Conservation (phyloP, 2,888 invertebrate genomes). For the Busseola fusca region DNA sequence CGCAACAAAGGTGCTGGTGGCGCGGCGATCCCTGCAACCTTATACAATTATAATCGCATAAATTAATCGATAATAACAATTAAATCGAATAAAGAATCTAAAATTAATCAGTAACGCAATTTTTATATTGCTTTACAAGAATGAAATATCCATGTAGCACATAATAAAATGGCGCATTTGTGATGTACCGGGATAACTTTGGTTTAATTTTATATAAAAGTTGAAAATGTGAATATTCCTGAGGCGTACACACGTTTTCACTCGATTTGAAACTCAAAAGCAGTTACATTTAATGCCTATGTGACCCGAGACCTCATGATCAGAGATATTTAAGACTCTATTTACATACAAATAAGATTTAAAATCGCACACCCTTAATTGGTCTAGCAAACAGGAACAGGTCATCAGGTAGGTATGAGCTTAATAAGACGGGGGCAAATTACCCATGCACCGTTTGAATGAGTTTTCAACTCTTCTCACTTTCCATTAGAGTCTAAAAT, state of each 20-base stretch:
- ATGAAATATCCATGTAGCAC: neutral
- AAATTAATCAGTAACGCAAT: neutral
- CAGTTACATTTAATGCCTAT: neutral
- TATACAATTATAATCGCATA: neutral
- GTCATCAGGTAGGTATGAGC: slow-evolving; percentile 88
- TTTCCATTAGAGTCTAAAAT: neutral
- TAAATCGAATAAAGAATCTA: slow-evolving; percentile 2
- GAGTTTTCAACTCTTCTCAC: neutral
- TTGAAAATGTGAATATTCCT: neutral
- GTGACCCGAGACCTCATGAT: neutral
- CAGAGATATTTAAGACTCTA: neutral
- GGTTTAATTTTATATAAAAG: neutral
- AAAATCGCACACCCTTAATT: slow-evolving; percentile 74
- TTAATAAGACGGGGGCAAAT: slow-evolving; percentile 89
- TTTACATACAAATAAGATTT: slow-evolving; percentile 54
- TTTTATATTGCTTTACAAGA: neutral
- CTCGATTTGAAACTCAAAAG: neutral
- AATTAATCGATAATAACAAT: slow-evolving; percentile 1
- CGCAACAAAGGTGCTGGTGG: neutral
- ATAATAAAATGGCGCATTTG: neutral
- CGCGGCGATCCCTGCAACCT: neutral
- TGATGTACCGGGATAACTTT: neutral
- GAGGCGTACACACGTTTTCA: too few species aligned
- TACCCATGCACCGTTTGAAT: slow-evolving; percentile 87
- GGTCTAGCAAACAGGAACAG: slow-evolving; percentile 11